Conservation (phyloP, 2,797 vertebrate species). For the Gallinago nigripennis region DNA sequence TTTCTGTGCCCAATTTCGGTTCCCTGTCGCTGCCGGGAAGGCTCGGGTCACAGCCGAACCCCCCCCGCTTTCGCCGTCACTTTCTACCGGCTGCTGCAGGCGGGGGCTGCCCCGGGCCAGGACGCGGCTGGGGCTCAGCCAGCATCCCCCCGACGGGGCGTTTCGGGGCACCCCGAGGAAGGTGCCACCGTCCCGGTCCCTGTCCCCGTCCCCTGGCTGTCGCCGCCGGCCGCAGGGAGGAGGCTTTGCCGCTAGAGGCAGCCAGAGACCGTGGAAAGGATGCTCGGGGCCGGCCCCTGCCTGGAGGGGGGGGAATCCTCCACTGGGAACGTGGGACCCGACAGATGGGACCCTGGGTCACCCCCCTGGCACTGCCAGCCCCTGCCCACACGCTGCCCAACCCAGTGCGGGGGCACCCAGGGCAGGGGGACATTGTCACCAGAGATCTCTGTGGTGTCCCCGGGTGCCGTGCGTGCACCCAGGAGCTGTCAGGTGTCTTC, state of each 20-base stretch:
- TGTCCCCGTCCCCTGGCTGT: neutral
- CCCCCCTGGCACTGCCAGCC: neutral
- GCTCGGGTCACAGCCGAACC: rapidly evolving
- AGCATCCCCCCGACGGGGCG: rapidly evolving
- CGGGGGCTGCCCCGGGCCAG: neutral
- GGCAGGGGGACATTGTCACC: neutral
- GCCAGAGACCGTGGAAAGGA: slow-evolving; percentile 49
- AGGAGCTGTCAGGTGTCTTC: neutral
- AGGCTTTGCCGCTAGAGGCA: slow-evolving; percentile 43
- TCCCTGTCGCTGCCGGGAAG: neutral
- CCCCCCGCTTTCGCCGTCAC: rapidly evolving
- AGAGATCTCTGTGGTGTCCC: neutral
- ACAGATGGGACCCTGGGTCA: neutral
- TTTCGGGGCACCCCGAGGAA: neutral
- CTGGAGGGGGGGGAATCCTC: neutral
- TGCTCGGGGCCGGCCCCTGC: neutral
- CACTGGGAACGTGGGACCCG: neutral
- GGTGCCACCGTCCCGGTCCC: rapidly evolving
- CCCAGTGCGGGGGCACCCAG: rapidly evolving
- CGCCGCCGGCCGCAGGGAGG: neutral
- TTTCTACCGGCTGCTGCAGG: neutral
- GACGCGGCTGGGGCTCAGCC: neutral
- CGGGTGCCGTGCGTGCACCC: neutral
- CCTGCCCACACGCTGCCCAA: neutral
- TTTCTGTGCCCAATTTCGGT: neutral